Percentiles rank a stretch among this genome's conserved stretches.
phyloP scores from a whole-genome alignment of 2,888 invertebrate species.

The Machimus atricapillus region DNA sequence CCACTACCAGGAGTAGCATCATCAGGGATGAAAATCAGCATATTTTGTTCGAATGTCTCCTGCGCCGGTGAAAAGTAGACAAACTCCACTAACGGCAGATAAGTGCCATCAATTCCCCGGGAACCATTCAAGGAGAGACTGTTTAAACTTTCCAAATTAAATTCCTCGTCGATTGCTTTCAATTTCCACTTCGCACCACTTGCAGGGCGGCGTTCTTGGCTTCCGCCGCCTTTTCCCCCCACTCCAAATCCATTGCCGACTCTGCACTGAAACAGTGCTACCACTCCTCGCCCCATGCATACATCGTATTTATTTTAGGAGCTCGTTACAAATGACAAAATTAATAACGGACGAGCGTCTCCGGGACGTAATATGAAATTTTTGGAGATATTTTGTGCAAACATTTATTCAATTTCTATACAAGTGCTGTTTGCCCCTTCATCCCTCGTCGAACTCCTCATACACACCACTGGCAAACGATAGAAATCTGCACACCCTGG shows the following conservation, averaged over 20 bases:
- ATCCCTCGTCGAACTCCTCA: not conserved
- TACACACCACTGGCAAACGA: not conserved
- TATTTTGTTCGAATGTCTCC: conserved; percentile 5
- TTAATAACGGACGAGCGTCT: conserved; percentile 20
- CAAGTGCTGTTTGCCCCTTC: not conserved
- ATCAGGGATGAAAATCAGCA: not conserved
- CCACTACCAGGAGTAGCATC: not conserved
- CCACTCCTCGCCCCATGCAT: not conserved
- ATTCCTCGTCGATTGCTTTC: conserved; percentile 37
- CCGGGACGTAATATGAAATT: conserved; percentile 30
- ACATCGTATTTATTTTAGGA: conserved; percentile 18
- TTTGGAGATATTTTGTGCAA: conserved; percentile 36
- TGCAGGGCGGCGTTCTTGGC: not conserved
- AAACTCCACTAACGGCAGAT: conserved; percentile 29
- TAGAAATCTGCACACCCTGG: not conserved
- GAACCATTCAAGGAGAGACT: conserved; percentile 25
- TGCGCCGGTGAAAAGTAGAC: conserved; percentile 14
- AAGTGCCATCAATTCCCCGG: conserved; percentile 29
- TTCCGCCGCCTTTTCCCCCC: not conserved
- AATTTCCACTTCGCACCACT: conserved; percentile 30
- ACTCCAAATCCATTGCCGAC: not conserved
- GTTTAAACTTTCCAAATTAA: conserved; percentile 37
- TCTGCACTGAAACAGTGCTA: not conserved
- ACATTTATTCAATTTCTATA: conserved; percentile 34
- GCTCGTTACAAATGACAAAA: conserved; percentile 37